Percentiles rank a stretch among this genome's conserved stretches.
Conservation (phyloP, 64 coral and sea anemone species). For the Montipora efflorescens region DNA sequence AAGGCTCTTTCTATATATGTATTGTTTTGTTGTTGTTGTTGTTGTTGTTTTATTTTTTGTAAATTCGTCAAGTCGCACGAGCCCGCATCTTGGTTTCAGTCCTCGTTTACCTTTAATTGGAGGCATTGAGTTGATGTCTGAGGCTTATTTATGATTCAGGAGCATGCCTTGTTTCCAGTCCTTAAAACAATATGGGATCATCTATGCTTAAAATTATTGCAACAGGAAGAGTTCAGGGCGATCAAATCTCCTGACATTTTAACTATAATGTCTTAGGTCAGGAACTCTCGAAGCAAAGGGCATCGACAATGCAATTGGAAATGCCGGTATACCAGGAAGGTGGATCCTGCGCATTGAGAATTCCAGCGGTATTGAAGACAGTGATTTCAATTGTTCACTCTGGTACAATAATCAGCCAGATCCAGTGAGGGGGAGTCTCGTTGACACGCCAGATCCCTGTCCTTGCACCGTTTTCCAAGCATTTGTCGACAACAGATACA, state of each 20-base stretch:
- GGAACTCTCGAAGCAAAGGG: background rate
- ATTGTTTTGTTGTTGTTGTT: no score
- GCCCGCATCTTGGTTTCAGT: no score
- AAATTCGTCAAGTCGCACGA: no score
- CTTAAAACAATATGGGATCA: no score
- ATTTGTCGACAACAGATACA: conserved; percentile 33
- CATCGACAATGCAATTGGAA: background rate
- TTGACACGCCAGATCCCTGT: conserved; percentile 10
- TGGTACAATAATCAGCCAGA: conserved; percentile 1
- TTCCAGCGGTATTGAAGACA: background rate
- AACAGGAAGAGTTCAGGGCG: background rate
- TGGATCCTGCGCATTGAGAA: conserved; percentile 46
- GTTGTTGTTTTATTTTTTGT: no score
- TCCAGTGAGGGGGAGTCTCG: background rate
- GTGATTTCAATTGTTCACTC: background rate
- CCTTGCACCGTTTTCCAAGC: conserved; percentile 49
- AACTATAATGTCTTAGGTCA: background rate
- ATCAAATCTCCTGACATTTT: background rate
- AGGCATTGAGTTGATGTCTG: no score
- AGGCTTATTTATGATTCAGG: no score
- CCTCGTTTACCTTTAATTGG: no score
- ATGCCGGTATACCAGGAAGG: conserved; percentile 11
- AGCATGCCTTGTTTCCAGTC: no score
- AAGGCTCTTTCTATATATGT: no score
- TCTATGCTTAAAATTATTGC: no score